Evolutionary conservation across 2,113 vertebrate species (phyloP).

Genomic region (Asarcornis scutulata): DNA sequence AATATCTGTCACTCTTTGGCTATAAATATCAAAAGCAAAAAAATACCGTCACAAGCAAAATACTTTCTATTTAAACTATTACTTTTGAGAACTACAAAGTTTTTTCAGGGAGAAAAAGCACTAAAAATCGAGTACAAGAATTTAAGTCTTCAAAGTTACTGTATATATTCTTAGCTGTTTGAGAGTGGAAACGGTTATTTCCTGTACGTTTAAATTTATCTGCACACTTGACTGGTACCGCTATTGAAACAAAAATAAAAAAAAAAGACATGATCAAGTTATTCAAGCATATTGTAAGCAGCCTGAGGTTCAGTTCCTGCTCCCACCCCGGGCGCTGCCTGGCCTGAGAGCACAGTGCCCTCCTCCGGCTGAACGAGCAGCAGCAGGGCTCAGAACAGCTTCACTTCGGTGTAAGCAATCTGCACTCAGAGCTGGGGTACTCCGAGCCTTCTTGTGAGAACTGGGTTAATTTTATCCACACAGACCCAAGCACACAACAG

Average conservation of each 20-base stretch:
- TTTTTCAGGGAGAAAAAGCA: not conserved
- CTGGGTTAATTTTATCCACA: not conserved
- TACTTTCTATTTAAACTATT: not conserved
- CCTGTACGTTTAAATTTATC: not conserved
- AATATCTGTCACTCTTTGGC: not conserved
- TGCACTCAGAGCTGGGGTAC: not conserved
- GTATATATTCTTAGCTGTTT: not conserved
- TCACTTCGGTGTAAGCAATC: not conserved
- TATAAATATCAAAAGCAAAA: not conserved
- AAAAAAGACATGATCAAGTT: not conserved
- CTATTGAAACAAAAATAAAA: not conserved
- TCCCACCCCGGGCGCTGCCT: not conserved
- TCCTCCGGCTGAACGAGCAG: rapidly evolving
- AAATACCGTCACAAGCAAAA: not conserved
- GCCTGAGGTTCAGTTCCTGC: not conserved
- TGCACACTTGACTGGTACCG: not conserved
- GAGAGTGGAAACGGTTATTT: not conserved
- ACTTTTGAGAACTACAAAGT: not conserved
- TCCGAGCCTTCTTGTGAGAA: not conserved
- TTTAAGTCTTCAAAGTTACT: not conserved
- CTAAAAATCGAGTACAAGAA: not conserved
- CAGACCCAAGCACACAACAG: not conserved
- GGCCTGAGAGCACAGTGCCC: not conserved
- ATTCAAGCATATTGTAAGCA: not conserved
- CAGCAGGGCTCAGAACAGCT: not conserved